Percentiles rank a stretch among this genome's conserved stretches.
Evolutionary conservation across 2,797 vertebrate genomes (phyloP).

Genomic region (Buceros bicornis): DNA sequence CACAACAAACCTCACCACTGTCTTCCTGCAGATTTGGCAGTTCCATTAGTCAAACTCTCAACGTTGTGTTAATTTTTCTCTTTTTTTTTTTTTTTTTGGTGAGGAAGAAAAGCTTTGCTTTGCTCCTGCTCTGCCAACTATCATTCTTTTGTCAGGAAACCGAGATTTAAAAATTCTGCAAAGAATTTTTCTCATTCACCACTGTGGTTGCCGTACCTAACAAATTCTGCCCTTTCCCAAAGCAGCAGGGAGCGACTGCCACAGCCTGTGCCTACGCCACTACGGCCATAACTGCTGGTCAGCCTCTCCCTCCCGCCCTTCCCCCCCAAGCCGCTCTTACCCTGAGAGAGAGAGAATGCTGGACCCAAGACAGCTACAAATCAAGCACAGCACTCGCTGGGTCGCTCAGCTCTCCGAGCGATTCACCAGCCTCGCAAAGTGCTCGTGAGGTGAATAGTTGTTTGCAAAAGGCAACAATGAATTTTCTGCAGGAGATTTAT

Average conservation of each 20-base stretch:
- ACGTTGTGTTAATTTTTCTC: neutral
- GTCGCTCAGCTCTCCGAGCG: neutral
- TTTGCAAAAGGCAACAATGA: neutral
- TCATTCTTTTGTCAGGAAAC: neutral
- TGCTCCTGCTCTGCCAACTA: neutral
- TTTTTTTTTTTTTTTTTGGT: neutral
- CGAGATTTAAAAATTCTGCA: neutral
- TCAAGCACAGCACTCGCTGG: rapidly evolving
- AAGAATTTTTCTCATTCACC: neutral
- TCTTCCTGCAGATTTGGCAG: neutral
- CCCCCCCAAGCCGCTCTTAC: neutral
- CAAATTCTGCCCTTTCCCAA: neutral
- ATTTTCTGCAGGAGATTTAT: neutral
- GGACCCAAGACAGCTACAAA: neutral
- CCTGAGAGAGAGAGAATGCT: neutral
- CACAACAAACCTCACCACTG: rapidly evolving
- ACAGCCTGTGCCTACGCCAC: neutral
- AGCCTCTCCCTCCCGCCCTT: neutral
- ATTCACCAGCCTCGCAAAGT: neutral
- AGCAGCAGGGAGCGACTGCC: neutral
- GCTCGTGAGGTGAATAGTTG: neutral
- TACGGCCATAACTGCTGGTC: neutral
- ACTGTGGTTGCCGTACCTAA: neutral
- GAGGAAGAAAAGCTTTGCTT: neutral
- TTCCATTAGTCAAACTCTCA: neutral